Evolutionary conservation across 92 coral and sea anemone species (phyloP).

Genomic region (Nematostella vectensis): DNA sequence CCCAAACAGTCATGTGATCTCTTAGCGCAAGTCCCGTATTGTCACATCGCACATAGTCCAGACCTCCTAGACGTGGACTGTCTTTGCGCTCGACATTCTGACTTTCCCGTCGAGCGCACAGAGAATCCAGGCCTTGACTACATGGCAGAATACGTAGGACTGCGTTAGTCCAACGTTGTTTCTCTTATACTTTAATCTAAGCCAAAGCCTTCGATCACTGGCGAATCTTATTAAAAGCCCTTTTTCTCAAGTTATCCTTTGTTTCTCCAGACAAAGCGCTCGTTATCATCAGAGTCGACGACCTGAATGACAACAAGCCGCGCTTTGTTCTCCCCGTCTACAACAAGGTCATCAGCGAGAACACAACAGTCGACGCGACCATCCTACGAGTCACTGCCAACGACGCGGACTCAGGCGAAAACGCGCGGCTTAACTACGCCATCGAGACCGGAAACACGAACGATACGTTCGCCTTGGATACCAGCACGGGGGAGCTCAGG

Average conservation of each 20-base stretch:
- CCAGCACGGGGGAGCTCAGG: slow-evolving; percentile 27
- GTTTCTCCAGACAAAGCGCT: slow-evolving; percentile 57
- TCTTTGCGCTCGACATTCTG: too few species aligned
- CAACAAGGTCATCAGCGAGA: slow-evolving; percentile 51
- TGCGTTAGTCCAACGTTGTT: too few species aligned
- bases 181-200: too few species aligned
- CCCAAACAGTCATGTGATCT: too few species aligned
- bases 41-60: too few species aligned
- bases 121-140: too few species aligned
- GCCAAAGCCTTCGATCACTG: too few species aligned
- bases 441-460: slow-evolving; percentile 43
- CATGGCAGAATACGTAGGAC: too few species aligned
- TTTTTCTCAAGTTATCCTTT: too few species aligned
- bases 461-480: slow-evolving; percentile 48
- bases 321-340: slow-evolving; percentile 45
- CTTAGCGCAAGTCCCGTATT: too few species aligned
- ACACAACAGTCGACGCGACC: slow-evolving; percentile 51
- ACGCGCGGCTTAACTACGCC: slow-evolving; percentile 35
- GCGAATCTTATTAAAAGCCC: neutral
- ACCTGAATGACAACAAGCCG: slow-evolving; percentile 69
- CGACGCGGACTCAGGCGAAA: slow-evolving; percentile 52
- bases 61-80: too few species aligned
- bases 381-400: slow-evolving; percentile 68
- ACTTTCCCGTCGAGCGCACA: too few species aligned
- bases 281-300: slow-evolving; percentile 37